A percentile compares a stretch with the other conserved stretches of the same genome.
Evolutionary conservation across 2,797 vertebrate species (phyloP).

Genomic region (Melanotaenia nigrans): DNA sequence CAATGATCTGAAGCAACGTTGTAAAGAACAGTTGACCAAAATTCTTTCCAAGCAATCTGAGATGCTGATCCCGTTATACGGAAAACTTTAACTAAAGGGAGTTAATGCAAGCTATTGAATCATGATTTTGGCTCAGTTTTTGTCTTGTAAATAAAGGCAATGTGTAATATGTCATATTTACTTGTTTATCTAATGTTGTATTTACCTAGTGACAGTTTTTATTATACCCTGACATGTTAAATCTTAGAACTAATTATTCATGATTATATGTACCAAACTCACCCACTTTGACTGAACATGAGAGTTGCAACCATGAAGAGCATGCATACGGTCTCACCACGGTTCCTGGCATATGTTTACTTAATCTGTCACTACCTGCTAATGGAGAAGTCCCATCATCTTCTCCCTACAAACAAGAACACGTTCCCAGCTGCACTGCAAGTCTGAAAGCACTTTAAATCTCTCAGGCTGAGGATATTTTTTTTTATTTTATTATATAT

Average conservation of each 20-base stretch:
- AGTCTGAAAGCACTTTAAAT: constrained; percentile 35
- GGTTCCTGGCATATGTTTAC: constrained; percentile 22
- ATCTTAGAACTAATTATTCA: neutral
- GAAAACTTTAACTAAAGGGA: too few relatives aligned
- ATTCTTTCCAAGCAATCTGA: too few relatives aligned
- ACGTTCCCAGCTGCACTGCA: constrained; percentile 16
- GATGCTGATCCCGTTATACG: too few relatives aligned
- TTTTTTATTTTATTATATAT: neutral
- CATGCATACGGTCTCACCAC: constrained; percentile 4
- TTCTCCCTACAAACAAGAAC: constrained; percentile 6
- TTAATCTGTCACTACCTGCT: constrained; percentile 1
- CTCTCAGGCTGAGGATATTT: neutral
- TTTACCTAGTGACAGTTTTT: neutral
- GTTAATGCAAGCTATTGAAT: neutral
- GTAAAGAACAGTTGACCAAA: too few relatives aligned
- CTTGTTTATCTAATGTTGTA: neutral
- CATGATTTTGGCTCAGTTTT: neutral
- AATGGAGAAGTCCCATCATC: constrained; percentile 43
- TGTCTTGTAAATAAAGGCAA: too few relatives aligned
- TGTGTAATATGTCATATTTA: too few relatives aligned
- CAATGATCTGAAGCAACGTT: too few relatives aligned
- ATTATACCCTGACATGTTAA: neutral
- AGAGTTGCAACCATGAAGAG: constrained; percentile 3
- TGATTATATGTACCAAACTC: neutral
- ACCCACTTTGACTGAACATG: neutral